Evolutionary conservation across 1,140 invertebrate genomes (phyloP), one percentile per base, ranked within the genome.

Genomic region (Plectus sambesii): DNA sequence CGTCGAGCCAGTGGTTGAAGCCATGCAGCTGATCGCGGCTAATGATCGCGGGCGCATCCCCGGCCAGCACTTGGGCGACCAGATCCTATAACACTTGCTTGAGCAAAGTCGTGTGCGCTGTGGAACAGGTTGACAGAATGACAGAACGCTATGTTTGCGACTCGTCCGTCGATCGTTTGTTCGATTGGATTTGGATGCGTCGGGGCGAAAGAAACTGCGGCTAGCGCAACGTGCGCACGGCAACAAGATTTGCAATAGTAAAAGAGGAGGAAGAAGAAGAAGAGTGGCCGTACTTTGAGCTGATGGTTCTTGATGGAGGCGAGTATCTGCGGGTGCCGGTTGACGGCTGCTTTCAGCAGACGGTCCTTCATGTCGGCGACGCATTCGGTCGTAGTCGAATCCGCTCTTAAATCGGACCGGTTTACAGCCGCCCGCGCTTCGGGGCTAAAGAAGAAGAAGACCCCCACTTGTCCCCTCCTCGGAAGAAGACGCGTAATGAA

Each of bases 1-100:
- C 39, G 9, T 56, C 55, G 3, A 56, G 42, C 55, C 55, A 56
- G n/a, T 56, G 49, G 17, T 56, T 53, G 37, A 56, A 40, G 3
- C 43, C 46, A n/a, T 43, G 36, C 20, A 56, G 35, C 35, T 56
- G 55, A 17, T 56, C 55, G n/a, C 26, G 48, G 27, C 47, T 56
- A n/a, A n/a, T n/a, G 15, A 56, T 37, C 1, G 55, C 35, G 5
- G 51, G 51, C 6, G 54, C 55, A 29, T 56, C 53, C 35, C 55
- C n/a, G n/a, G n/a, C n/a, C n/a, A n/a, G n/a, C n/a, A n/a, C n/a
- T n/a, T n/a, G n/a, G n/a, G n/a, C n/a, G n/a, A n/a, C n/a, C n/a
- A n/a, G n/a, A n/a, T n/a, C 55, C 9, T 35, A 42, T 6, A 56
- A 42, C 8, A 56, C 51, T 40, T 53, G 48, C n/a, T 42, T 48